A percentile compares a stretch with the other conserved stretches of the same genome.
Conservation (phyloP, 2,888 invertebrate genomes). For the Pammene aurita region DNA sequence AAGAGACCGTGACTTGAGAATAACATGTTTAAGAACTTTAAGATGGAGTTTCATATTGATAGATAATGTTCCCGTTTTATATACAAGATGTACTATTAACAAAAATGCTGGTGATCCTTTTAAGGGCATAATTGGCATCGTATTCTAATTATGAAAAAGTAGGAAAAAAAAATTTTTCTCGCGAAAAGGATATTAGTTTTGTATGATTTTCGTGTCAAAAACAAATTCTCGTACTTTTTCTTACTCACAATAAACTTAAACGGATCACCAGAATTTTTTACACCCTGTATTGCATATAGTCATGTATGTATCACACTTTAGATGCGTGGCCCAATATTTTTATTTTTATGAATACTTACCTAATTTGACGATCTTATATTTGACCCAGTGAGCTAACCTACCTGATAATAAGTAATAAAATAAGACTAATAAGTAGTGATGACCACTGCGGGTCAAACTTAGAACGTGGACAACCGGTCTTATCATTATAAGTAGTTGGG, state of each 20-base stretch:
- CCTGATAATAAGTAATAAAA: constrained; percentile 1
- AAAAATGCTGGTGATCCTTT: too few relatives aligned
- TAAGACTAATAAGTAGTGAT: not conserved
- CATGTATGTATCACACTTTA: not conserved
- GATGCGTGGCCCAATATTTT: not conserved
- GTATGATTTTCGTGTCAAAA: too few relatives aligned
- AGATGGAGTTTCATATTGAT: constrained; percentile 1
- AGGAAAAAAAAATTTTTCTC: too few relatives aligned
- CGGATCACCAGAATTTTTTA: too few relatives aligned
- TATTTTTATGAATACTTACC: not conserved
- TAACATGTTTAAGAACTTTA: not conserved
- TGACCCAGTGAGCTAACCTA: not conserved
- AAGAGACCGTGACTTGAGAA: not conserved
- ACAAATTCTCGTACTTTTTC: too few relatives aligned
- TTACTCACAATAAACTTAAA: too few relatives aligned
- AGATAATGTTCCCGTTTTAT: not conserved
- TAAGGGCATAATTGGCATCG: too few relatives aligned
- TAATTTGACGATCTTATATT: not conserved
- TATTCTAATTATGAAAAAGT: too few relatives aligned
- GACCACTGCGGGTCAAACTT: not conserved
- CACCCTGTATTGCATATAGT: too few relatives aligned
- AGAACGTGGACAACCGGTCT: not conserved
- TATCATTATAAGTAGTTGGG: not conserved
- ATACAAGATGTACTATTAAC: too few relatives aligned
- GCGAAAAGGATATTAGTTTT: too few relatives aligned